Conservation (phyloP, 2,797 vertebrate genomes). For the Cryptoblepharus egeriae region DNA sequence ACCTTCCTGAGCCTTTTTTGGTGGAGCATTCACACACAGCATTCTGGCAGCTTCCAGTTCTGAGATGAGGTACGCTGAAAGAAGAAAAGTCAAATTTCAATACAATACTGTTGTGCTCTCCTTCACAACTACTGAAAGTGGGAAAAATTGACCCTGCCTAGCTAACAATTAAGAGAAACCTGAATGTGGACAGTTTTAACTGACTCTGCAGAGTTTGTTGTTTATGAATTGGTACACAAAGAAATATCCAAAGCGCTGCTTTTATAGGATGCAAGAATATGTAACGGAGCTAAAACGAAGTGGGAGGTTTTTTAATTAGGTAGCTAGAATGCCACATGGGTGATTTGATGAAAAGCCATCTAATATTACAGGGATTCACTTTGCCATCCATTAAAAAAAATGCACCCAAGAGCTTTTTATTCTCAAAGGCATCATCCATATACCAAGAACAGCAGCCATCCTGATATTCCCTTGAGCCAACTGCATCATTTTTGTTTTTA, state of each 20-base stretch:
- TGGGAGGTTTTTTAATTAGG: background rate
- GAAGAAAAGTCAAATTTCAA: slow-evolving; percentile 75
- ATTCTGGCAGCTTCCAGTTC: slow-evolving; percentile 97
- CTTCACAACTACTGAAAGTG: slow-evolving; percentile 43
- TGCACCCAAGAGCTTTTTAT: background rate
- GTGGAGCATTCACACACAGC: slow-evolving; percentile 88
- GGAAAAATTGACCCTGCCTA: slow-evolving; percentile 29
- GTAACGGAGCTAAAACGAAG: background rate
- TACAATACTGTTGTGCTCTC: slow-evolving; percentile 63
- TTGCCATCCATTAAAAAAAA: background rate
- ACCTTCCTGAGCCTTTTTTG: slow-evolving; percentile 86
- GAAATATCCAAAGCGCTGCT: background rate
- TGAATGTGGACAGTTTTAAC: too few species aligned
- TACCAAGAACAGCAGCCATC: background rate
- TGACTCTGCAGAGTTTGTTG: too few species aligned
- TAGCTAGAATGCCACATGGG: background rate
- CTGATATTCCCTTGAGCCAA: background rate
- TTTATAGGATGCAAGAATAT: background rate
- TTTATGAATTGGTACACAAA: slow-evolving; percentile 13
- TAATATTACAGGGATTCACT: background rate
- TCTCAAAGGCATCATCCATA: background rate
- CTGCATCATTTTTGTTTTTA: background rate
- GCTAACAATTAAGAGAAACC: background rate
- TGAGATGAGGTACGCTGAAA: slow-evolving; percentile 93
- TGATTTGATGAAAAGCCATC: background rate